A percentile compares a stretch with the other conserved stretches of the same genome.
Evolutionary conservation across 1,140 invertebrate genomes (phyloP).

Genomic region (Proales similis): DNA sequence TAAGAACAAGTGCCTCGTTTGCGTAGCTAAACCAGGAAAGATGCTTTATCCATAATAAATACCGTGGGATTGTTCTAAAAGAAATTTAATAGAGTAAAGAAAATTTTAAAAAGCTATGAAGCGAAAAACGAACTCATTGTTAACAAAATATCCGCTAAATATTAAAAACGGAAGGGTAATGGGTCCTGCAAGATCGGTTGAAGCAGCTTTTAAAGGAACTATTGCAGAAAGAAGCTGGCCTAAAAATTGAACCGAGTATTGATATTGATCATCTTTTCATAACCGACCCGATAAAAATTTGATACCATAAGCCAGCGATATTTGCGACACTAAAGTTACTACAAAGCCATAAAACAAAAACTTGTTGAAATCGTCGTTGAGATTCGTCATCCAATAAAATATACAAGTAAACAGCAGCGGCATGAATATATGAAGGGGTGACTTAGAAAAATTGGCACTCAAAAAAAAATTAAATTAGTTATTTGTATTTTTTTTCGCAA

Average conservation of each 20-base stretch:
- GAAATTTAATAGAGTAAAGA: not conserved
- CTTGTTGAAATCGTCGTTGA: conserved; percentile 2
- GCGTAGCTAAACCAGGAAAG: conserved; percentile 19
- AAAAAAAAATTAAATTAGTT: too few species aligned
- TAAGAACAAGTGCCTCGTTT: conserved; percentile 17
- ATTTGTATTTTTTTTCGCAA: too few species aligned
- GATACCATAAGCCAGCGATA: conserved; percentile 14
- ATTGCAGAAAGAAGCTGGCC: too few species aligned
- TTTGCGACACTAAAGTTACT: conserved; percentile 10
- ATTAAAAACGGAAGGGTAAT: too few species aligned
- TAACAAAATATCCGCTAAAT: conserved; percentile 17
- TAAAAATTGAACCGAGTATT: too few species aligned
- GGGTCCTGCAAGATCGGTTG: too few species aligned
- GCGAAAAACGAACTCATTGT: conserved; percentile 15
- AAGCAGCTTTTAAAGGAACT: too few species aligned
- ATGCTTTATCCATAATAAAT: conserved; percentile 29
- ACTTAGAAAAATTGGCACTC: too few species aligned
- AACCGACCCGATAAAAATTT: too few species aligned
- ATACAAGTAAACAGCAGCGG: conserved; percentile 16
- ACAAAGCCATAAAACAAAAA: conserved; percentile 10
- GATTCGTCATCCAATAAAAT: conserved; percentile 34
- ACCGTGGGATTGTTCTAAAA: conserved; percentile 10
- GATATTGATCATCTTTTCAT: too few species aligned
- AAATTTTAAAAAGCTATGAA: conserved; percentile 49
- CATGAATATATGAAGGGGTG: too few species aligned